A percentile compares a stretch with the other conserved stretches of the same genome.
Evolutionary conservation across 2,797 vertebrate species (phyloP).

Genomic region (Chiroxiphia lanceolata): DNA sequence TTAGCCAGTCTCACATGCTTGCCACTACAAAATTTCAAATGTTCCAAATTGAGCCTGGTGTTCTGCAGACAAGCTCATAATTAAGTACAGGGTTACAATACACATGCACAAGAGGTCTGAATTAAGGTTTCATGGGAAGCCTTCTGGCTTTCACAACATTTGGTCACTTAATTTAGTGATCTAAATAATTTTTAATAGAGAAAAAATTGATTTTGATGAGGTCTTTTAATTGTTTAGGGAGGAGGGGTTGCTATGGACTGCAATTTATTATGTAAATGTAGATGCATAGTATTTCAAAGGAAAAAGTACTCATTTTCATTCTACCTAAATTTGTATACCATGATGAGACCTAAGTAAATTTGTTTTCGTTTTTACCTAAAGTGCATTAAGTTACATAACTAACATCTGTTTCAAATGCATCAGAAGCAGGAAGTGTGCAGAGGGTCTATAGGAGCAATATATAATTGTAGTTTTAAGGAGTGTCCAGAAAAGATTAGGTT

Average conservation of each 20-base stretch:
- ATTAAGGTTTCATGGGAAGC: slow-evolving; percentile 1
- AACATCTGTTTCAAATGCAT: not conserved
- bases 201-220: not conserved
- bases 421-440: not conserved
- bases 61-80: slow-evolving; percentile 1
- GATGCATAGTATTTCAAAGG: not conserved
- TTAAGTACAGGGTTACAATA: not conserved
- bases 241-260: not conserved
- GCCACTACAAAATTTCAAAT: not conserved
- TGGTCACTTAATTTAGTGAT: slow-evolving; percentile 1
- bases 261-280: not conserved
- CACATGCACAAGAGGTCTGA: not conserved
- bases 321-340: not conserved
- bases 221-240: not conserved
- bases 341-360: not conserved
- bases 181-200: not conserved
- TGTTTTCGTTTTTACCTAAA: not conserved
- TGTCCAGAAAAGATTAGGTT: not conserved
- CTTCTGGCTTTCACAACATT: not conserved
- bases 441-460: not conserved
- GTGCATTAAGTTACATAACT: not conserved
- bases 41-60: not conserved
- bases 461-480: not conserved
- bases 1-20: not conserved
- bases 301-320: not conserved